Evolutionary conservation across 1,140 invertebrate genomes (phyloP).

Genomic region (Stegodyphus mimosarum): DNA sequence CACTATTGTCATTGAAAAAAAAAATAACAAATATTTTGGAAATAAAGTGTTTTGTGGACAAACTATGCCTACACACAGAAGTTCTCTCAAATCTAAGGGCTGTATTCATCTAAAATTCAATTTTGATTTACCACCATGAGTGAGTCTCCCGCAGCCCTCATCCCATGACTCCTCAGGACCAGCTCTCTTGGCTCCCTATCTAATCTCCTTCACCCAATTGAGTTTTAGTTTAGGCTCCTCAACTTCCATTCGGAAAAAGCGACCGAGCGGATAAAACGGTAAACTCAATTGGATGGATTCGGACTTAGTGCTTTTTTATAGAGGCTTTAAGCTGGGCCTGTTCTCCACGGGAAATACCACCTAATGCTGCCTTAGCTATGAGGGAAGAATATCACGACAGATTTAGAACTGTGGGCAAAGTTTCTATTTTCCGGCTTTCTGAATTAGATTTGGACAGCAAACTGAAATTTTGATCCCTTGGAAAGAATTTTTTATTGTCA

Average conservation of each 20-base stretch:
- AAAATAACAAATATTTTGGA: too few relatives aligned
- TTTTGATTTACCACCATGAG: slow-evolving; percentile 36
- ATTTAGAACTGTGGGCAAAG: slow-evolving; percentile 12
- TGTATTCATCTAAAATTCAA: slow-evolving; percentile 25
- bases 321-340: background rate
- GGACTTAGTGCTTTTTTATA: slow-evolving; percentile 42
- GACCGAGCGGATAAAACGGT: slow-evolving; percentile 11
- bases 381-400: slow-evolving; percentile 18
- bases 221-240: background rate
- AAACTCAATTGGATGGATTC: slow-evolving; percentile 33
- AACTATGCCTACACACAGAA: too few relatives aligned
- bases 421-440: slow-evolving; percentile 24
- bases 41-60: too few relatives aligned
- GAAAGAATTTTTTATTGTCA: too few relatives aligned
- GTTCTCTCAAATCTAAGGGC: background rate
- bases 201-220: slow-evolving; percentile 49
- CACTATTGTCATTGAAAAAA: too few relatives aligned
- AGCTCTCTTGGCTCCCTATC: slow-evolving; percentile 1
- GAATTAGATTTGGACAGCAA: background rate
- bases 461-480: background rate
- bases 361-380: background rate
- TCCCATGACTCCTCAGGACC: slow-evolving; percentile 4
- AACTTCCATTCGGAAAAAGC: slow-evolving; percentile 4
- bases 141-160: slow-evolving; percentile 11
- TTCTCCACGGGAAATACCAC: background rate